Base-by-base conservation (phyloP, 2,797 vertebrate genomes). In the Mormyrus proboscirostris region DNA sequence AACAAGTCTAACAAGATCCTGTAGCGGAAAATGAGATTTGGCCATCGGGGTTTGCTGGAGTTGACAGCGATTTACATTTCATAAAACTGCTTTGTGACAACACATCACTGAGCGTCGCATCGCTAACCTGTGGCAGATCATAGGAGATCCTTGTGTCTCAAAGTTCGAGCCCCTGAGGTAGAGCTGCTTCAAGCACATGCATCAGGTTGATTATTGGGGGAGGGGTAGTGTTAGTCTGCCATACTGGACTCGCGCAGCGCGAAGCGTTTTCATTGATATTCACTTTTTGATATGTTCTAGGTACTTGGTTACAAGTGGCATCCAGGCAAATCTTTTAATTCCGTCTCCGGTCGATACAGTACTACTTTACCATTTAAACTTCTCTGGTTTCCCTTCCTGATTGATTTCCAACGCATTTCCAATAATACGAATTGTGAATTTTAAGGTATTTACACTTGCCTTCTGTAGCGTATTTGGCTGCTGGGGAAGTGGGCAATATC, bases 21-120 rank as follows among this genome's bases (percentile, higher is more conserved):
- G 85, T 38, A 57, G 41, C 16, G 29, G 29, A 86, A 84, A 84
- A 84, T 49, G 82, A 84, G 82, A 84, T 84, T 84, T 84, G 82
- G 9, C 10, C 49, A 51, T 51, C 82, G 1, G 44, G 22, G 82
- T 84, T 84, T 51, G 82, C 44, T 84, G 47, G 3, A 83, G 79
- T 41, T 33, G 29, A 44, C 16, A 83, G n/a, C 6, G 19, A 84
- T 51, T 84, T 51, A 84, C 49, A 49, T 51, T 51, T 51, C n/a
- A n/a, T 83, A 49, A 49, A 12, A 84, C 49, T 12, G 41, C 44
- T 84, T 51, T 25, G 19, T 84, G 47, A 84, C 44, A 51, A 25
- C 9, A 49, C n/a, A 29, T 51, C 22, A 12, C 22, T 47, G 19
- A 47, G 41, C 4, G 16, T 79, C 41, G 1, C 76, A n/a, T 9